phyloP scores from a whole-genome alignment of 2,888 invertebrate genomes.

The Philopedon plagiatum region DNA sequence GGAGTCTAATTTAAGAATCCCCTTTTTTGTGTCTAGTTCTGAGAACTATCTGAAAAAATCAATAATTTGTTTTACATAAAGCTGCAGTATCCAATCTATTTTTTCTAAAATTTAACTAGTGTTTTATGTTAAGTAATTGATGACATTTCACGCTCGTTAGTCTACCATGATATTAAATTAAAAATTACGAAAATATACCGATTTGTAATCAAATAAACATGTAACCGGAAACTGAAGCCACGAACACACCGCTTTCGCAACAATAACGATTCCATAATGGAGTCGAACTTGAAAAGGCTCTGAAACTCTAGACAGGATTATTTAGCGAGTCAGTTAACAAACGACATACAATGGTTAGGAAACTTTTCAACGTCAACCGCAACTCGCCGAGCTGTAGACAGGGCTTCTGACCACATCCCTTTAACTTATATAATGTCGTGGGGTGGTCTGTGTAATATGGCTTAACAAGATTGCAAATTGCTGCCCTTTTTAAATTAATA shows the following conservation, averaged over 20 bases:
- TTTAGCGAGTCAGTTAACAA: conserved; percentile 64
- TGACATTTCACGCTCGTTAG: too few relatives aligned
- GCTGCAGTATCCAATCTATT: too few relatives aligned
- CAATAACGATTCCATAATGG: conserved; percentile 55
- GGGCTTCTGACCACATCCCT: conserved; percentile 65
- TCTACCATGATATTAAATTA: conserved; percentile 19
- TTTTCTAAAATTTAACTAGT: too few relatives aligned
- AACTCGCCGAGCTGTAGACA: conserved; percentile 56
- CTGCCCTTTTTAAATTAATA: background rate
- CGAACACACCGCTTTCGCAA: conserved; percentile 33
- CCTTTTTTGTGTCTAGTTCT: too few relatives aligned
- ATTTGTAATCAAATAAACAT: conserved; percentile 51
- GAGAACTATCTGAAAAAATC: too few relatives aligned
- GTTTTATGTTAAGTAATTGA: too few relatives aligned
- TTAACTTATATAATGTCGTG: background rate
- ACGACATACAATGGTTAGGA: conserved; percentile 64
- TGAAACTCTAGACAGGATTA: conserved; percentile 61
- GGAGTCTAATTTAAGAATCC: too few relatives aligned
- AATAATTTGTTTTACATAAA: too few relatives aligned
- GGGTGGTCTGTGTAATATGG: conserved; percentile 24
- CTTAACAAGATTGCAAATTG: background rate
- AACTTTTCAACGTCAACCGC: conserved; percentile 62
- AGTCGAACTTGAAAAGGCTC: conserved; percentile 56
- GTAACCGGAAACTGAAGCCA: conserved; percentile 55
- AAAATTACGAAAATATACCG: conserved; percentile 16